Evolutionary conservation across 2,888 invertebrate species (phyloP), one percentile per base, ranked within the genome.

Genomic region (Nesidiocoris tenuis): DNA sequence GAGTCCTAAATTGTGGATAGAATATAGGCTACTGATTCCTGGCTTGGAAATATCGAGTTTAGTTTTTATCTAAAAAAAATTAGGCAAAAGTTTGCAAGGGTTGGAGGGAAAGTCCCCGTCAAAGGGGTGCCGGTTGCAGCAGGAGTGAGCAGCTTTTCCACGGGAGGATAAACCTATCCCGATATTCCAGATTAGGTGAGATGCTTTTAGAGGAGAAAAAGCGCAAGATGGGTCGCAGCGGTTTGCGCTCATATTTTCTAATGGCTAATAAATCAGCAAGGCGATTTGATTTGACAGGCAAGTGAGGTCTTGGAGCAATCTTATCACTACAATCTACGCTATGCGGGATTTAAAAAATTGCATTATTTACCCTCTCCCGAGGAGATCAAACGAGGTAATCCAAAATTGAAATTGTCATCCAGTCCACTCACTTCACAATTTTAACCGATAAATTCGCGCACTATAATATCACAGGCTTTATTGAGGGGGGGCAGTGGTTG

Each of bases 381-480:
- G 17, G 66, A 75, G 66, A 56, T 64, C 63, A 74, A 74, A 74
- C 54, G 22, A 64, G 63, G 63, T 72, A 74, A 75, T 66, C 74
- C 66, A 66, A 22, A 65, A 57, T 66, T 25, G 65, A 55, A 75
- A 75, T 57, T 66, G 24, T 66, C 74, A 59, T 66, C 23, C 63
- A 57, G 56, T 66, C 23, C 65, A 66, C 66, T 75, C 66, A 75
- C 65, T 66, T 75, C 74, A 65, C 59, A 66, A 65, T 75, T 66
- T 66, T 39, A 39, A 39, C 39, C 39, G 39, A 66, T 59, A 18
- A 66, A 66, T 56, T 56, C 57, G 65, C 57, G 65, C 65, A 66
- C 65, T 65, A 66, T 65, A n/a, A n/a, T 75, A 75, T 75, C 74
- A 75, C 74, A 75, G 74, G 61, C 74, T 59, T 18, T 66, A 66